These are phyloP conservation scores for Dipodomys stephensi DNA, from an alignment of 2,113 vertebrate genomes.

Conservation along the genomic window DNA sequence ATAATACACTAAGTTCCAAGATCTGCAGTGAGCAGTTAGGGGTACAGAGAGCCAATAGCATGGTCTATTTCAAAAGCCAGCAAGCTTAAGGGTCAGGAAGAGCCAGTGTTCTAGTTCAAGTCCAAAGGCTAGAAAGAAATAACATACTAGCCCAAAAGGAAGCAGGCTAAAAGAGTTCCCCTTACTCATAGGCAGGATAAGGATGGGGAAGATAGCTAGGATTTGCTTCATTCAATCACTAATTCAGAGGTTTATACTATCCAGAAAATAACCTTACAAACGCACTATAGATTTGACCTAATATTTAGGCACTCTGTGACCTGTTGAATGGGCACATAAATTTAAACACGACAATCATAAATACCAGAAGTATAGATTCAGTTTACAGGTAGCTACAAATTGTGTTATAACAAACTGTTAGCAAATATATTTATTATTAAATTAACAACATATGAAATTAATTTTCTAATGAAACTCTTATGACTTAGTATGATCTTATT, in stretches of 20 bases:
- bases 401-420: neutral
- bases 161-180: neutral
- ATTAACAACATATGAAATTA: neutral
- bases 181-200: neutral
- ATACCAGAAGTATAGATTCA: neutral
- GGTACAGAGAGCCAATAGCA: neutral
- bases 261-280: neutral
- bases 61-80: rapidly evolving
- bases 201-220: neutral
- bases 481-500: neutral
- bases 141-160: neutral
- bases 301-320: neutral
- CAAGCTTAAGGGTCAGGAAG: neutral
- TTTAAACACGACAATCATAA: neutral
- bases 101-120: neutral
- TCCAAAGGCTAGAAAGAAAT: neutral
- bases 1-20: neutral
- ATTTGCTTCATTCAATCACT: neutral
- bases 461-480: neutral
- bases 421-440: neutral
- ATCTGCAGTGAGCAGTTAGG: neutral
- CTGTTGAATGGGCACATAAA: neutral
- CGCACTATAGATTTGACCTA: neutral
- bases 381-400: neutral
- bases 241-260: neutral